Base-by-base conservation (phyloP, 2,888 invertebrate species). In the Eulithis testata region DNA sequence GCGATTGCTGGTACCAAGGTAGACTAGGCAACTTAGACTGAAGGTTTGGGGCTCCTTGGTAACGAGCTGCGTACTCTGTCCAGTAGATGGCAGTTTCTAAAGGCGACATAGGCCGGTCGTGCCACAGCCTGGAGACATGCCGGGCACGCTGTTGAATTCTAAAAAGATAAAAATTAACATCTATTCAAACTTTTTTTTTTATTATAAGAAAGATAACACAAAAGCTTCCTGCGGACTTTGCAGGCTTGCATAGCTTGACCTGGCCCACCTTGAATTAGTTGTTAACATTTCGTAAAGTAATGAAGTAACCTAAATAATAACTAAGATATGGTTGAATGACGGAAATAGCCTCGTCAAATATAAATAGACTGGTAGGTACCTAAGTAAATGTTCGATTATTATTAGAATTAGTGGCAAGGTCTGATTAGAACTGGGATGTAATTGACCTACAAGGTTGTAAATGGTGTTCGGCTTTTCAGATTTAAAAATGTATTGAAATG, bases 21-120 rank as follows among this genome's bases (percentile, higher is more conserved):
- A 84, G 71, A 44, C 76, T 80, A 0, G 87, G 83, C 75, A 90
- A 87, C 49, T 82, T 74, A 63, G 91, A 82, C 70, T 81, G 81
- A 2, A 93, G 80, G 72, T 92, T 87, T 0, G 90, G 90, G 11
- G 91, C 86, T 2, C 93, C 93, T 27, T 82, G 83, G 65, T 93
- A 89, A 31, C 92, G 79, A 37, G 94, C 86, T 69, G 94, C 91
- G 75, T 94, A 94, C 72, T 95, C 95, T 11, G 93, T 91, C 91
- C 94, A 94, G 83, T 94, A 95, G 76, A 94, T 85, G 63, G 94
- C 94, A 36, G 87, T 91, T 65, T 94, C 92, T 55, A 94, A 69
- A 0, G 95, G 93, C 4, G 93, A 87, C 74, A 90, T 88, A 44
- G 93, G 88, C 0, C 94, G 92, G 70, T 94, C 91, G 65, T 94